phyloP scores from a whole-genome alignment of 2,888 invertebrate species.

The Thereva nobilitata region DNA sequence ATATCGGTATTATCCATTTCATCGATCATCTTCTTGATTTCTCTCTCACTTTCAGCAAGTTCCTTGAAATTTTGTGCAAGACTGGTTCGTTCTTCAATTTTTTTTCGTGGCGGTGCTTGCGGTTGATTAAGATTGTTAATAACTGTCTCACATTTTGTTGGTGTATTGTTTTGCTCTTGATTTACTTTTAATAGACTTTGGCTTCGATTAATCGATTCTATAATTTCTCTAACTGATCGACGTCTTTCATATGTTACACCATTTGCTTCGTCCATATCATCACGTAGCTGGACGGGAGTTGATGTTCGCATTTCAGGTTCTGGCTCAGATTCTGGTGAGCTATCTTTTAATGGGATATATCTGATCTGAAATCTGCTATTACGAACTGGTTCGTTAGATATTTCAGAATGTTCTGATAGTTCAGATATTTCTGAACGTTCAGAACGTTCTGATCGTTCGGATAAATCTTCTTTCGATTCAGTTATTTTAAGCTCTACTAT shows the following conservation, averaged over 20 bases:
- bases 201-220: constrained; percentile 57
- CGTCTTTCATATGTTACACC: constrained; percentile 37
- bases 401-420: constrained; percentile 20
- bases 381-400: constrained; percentile 18
- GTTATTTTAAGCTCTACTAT: constrained; percentile 41
- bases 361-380: constrained; percentile 34
- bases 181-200: constrained; percentile 54
- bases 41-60: constrained; percentile 44
- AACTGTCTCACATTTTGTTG: constrained; percentile 32
- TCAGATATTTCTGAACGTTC: constrained; percentile 21
- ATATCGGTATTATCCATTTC: constrained; percentile 42
- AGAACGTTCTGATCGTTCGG: background rate
- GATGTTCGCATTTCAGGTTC: constrained; percentile 7
- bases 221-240: constrained; percentile 49
- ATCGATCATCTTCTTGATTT: constrained; percentile 45
- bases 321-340: constrained; percentile 28
- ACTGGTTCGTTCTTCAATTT: constrained; percentile 38
- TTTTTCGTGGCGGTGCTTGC: constrained; percentile 38
- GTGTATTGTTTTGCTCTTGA: constrained; percentile 41
- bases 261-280: constrained; percentile 8
- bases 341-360: constrained; percentile 41
- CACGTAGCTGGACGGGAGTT: background rate
- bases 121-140: constrained; percentile 38
- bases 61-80: constrained; percentile 42
- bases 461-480: constrained; percentile 43